These are phyloP conservation scores for Cynodonichthys magdalenae DNA, from an alignment of 2,797 vertebrate species.

Conservation along the genomic window DNA sequence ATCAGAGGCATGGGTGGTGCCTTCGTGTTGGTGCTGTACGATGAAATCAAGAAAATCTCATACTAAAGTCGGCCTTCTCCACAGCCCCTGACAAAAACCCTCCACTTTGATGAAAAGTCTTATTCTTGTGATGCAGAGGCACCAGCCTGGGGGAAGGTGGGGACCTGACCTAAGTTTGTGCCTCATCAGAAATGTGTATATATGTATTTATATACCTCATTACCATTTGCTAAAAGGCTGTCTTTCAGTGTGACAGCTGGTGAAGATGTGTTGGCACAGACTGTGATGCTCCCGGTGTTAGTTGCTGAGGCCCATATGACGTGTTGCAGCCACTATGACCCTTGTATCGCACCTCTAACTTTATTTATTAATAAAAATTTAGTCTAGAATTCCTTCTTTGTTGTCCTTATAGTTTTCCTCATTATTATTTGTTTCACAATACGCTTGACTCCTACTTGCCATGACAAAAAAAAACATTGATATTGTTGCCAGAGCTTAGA, in stretches of 20 bases:
- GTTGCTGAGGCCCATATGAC: constrained; percentile 46
- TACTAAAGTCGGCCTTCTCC: constrained; percentile 72
- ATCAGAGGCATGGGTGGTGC: constrained; percentile 98
- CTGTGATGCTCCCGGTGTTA: constrained; percentile 26
- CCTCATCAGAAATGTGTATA: constrained; percentile 63
- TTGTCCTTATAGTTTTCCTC: background rate
- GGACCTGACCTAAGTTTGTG: constrained; percentile 22
- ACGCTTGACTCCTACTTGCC: too few relatives aligned
- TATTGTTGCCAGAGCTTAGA: too few relatives aligned
- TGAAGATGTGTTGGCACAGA: constrained; percentile 34
- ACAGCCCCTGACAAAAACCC: constrained; percentile 53
- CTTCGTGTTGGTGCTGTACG: constrained; percentile 98
- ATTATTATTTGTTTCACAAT: too few relatives aligned
- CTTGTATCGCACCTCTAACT: constrained; percentile 52
- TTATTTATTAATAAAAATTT: constrained; percentile 79
- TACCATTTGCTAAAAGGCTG: constrained; percentile 30
- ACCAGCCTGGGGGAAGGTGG: constrained; percentile 67
- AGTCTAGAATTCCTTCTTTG: constrained; percentile 29
- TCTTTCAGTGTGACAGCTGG: constrained; percentile 31
- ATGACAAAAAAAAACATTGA: too few relatives aligned
- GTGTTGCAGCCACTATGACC: constrained; percentile 62
- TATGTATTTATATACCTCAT: constrained; percentile 47
- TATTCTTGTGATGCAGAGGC: constrained; percentile 80
- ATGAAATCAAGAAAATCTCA: constrained; percentile 97
- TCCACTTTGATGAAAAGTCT: constrained; percentile 77